Evolutionary conservation across 2,797 vertebrate genomes (phyloP), one percentile per base, ranked within the genome.

Genomic region (Lerista edwardsae): DNA sequence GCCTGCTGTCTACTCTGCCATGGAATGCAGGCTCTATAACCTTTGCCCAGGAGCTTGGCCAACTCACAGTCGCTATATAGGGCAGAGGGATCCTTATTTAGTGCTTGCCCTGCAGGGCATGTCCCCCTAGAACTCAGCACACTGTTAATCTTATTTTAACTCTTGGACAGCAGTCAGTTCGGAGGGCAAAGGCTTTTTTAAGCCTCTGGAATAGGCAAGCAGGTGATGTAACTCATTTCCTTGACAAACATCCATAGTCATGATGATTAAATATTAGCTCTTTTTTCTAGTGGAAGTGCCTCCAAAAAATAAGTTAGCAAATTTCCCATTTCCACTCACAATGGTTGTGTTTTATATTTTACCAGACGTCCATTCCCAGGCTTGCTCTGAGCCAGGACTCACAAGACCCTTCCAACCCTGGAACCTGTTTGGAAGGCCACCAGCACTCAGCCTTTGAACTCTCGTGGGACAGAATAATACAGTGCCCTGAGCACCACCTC

Each of bases 131-230:
- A 90, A 90, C 82, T 89, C 82, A 86, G 79, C 19, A 72, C 65
- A 82, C 27, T 79, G 92, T 90, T 87, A 75, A 88, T 92, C 85
- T 90, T 85, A 90, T 91, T 93, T 94, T 93, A 94, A 90, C 78
- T 87, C 90, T 92, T 88, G 87, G 90, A 92, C 91, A 87, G 83
- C 73, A 85, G 75, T 93, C 89, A 87, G 83, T 51, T 93, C 90
- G 89, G 81, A 86, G 88, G 75, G 81, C 85, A 92, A 94, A 91
- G 92, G 90, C 94, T 95, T 95, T 95, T 95, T 95, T 93, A 96
- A 96, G 94, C 90, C 95, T 91, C 93, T 95, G 92, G 91, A 95
- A 95, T 69, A 81, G 92, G 86, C 79, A 90, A 83, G 84, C 80
- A 91, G 93, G 79, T 94, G 93, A 95, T 92, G 92, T 86, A 95